Percentiles rank a stretch among this genome's conserved stretches.
These are phyloP conservation scores for Masticophis lateralis DNA, from an alignment of 2,797 vertebrate species.

Conservation along the genomic window DNA sequence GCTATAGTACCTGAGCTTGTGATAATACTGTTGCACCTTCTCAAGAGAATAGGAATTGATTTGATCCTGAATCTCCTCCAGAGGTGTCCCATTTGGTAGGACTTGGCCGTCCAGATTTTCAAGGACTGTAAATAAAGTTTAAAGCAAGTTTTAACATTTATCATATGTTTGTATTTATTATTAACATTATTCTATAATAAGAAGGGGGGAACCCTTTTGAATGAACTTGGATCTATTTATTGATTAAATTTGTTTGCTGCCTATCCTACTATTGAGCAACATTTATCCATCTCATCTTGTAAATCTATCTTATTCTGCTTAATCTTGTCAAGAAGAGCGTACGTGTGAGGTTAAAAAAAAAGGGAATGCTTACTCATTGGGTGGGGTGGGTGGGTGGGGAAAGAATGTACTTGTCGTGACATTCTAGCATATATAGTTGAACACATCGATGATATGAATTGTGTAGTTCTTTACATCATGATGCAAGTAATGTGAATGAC, in stretches of 20 bases:
- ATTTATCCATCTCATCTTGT: neutral
- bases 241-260: neutral
- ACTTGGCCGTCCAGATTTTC: conserved; percentile 81
- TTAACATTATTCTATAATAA: neutral
- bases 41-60: conserved; percentile 91
- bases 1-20: conserved; percentile 87
- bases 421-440: neutral
- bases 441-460: neutral
- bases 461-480: neutral
- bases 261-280: neutral
- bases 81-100: conserved; percentile 62
- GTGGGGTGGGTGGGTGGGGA: neutral
- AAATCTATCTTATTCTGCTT: neutral
- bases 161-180: neutral
- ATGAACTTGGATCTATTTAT: neutral
- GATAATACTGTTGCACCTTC: conserved; percentile 95
- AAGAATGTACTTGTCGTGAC: neutral
- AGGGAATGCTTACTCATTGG: neutral
- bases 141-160: neutral
- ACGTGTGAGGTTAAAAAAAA: neutral
- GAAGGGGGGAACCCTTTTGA: neutral
- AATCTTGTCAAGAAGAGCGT: neutral
- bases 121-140: conserved; percentile 74
- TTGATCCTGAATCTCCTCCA: conserved; percentile 90
- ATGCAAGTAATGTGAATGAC: neutral